Evolutionary conservation across 2,113 vertebrate species (phyloP).

Genomic region (Fregata magnificens): DNA sequence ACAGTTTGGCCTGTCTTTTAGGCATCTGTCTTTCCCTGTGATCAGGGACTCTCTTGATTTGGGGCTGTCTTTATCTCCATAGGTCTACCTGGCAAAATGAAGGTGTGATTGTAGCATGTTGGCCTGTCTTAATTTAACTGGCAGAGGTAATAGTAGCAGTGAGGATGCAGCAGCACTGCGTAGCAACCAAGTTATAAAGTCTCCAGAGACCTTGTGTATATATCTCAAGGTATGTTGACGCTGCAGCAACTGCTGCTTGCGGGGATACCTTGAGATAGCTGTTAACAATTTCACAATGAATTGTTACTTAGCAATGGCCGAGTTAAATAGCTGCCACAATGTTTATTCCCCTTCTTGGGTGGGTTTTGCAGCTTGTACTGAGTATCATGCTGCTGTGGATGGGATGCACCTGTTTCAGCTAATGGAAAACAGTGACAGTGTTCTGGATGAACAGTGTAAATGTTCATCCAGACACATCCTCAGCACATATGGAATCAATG

Average conservation of each 20-base stretch:
- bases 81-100: not conserved
- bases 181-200: not conserved
- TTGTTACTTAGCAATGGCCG: not conserved
- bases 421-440: not conserved
- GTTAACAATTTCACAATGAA: not conserved
- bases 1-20: not conserved
- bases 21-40: not conserved
- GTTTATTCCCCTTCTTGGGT: not conserved
- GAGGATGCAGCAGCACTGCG: not conserved
- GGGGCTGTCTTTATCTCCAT: constrained; percentile 3
- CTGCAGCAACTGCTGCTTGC: not conserved
- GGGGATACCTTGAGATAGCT: not conserved
- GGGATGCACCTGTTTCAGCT: not conserved
- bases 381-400: not conserved
- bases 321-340: not conserved
- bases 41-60: not conserved
- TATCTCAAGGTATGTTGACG: not conserved
- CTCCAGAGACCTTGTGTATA: not conserved
- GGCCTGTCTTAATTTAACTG: not conserved
- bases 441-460: not conserved
- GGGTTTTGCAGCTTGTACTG: not conserved
- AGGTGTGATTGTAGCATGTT: not conserved
- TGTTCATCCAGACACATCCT: not conserved
- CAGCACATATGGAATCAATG: not conserved
- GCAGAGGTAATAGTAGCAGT: not conserved